Evolutionary conservation across 2,113 vertebrate species (phyloP).

Genomic region (Microtus richardsoni): DNA sequence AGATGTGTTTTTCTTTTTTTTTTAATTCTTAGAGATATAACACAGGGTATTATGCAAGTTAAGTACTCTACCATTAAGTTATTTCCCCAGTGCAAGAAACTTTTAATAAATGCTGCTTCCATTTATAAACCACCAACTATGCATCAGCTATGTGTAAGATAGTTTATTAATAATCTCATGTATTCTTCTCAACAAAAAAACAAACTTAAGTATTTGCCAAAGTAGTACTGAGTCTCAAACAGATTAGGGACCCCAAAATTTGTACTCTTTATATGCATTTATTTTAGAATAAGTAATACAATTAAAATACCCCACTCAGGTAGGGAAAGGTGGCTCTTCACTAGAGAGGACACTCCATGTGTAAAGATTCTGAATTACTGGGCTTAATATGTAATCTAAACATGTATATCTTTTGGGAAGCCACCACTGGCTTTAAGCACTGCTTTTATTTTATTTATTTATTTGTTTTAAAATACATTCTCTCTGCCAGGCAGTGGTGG

Average conservation of each 20-base stretch:
- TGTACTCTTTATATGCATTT: background rate
- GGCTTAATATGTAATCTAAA: background rate
- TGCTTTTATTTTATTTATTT: background rate
- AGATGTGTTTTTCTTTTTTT: background rate
- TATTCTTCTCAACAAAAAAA: background rate
- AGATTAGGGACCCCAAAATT: background rate
- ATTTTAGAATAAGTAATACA: slow-evolving; percentile 6
- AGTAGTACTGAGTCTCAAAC: slow-evolving; percentile 13
- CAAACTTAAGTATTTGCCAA: background rate
- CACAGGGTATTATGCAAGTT: background rate
- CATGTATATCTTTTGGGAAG: background rate
- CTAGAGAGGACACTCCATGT: background rate
- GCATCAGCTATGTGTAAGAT: background rate
- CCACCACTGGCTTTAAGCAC: background rate
- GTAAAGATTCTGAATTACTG: slow-evolving; percentile 11
- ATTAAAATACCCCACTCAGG: background rate
- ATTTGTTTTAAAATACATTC: background rate
- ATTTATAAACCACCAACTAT: background rate
- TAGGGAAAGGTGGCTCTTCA: background rate
- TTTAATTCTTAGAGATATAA: background rate
- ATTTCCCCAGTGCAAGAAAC: background rate
- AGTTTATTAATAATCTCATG: background rate
- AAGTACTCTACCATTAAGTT: background rate
- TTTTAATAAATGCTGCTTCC: slow-evolving; percentile 29
- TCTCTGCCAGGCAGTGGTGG: too few species aligned